Evolutionary conservation across 2,113 vertebrate genomes (phyloP).

Genomic region (Ellobius talpinus): DNA sequence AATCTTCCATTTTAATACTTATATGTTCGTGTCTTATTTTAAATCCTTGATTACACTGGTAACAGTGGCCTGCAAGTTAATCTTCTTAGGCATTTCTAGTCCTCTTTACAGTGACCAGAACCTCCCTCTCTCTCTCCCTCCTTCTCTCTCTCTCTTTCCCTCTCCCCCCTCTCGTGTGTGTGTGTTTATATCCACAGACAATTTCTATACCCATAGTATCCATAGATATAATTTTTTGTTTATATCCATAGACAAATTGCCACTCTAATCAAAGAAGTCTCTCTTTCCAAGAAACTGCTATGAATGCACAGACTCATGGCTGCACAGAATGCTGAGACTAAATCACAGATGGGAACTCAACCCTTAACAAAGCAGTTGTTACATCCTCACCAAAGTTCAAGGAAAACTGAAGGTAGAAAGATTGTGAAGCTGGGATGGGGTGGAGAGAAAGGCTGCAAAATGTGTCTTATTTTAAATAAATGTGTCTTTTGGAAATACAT

Average conservation of each 20-base stretch:
- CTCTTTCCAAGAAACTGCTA: background rate
- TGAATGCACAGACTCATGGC: background rate
- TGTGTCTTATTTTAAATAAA: too few species aligned
- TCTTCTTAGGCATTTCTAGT: background rate
- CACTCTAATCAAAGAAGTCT: background rate
- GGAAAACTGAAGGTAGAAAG: background rate
- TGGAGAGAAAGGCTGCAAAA: background rate
- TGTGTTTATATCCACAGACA: background rate
- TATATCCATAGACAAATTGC: background rate
- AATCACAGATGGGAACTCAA: background rate
- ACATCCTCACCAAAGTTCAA: background rate
- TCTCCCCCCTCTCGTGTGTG: too few species aligned
- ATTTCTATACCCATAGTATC: background rate
- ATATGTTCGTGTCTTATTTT: background rate
- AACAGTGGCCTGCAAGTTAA: background rate
- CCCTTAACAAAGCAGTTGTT: background rate
- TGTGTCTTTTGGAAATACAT: background rate
- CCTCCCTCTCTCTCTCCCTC: background rate
- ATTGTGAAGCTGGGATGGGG: background rate
- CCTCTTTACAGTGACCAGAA: background rate
- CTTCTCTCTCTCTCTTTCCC: rapidly evolving
- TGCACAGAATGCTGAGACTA: background rate
- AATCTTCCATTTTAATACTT: background rate
- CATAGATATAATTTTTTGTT: background rate
- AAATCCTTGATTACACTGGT: background rate